Base-by-base conservation (phyloP, 2,113 vertebrate genomes). In the Neodon shergylaensis region DNA sequence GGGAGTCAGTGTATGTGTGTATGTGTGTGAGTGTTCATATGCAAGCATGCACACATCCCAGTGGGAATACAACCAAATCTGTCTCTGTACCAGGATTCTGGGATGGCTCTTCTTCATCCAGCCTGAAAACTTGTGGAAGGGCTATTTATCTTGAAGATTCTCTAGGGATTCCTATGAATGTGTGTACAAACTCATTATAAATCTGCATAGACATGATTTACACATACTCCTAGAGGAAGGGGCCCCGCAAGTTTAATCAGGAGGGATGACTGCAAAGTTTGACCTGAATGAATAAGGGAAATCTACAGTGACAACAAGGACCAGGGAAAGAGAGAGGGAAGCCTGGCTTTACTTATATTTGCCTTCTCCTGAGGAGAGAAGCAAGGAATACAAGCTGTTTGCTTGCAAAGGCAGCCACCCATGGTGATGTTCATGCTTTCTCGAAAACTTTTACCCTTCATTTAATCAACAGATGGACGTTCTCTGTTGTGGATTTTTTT, bases 381-480 rank as follows among this genome's bases (percentile, higher is more conserved):
- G 79, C 36, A 24, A 22, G 73, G 47, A 85, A 36, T 26, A 24
- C 76, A 21, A 3, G 52, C 95, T 82, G 76, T 74, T 77, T 47
- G 79, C 87, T 85, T 70, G 93, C 72, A 72, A 39, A 90, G 54
- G 70, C 94, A 97, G 84, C 88, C 93, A 77, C 61, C 87, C 95
- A 84, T 87, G 79, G 68, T 3, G 14, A 85, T 28, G 88, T 76
- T 94, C 70, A 54, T 90, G 95, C 95, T 96, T 93, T 89, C 95
- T 94, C 3, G 47, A 98, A 98, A 97, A 98, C 96, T 98, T 98
- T 98, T 97, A 98, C 98, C 98, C 97, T 98, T 98, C 97, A 97
- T 98, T 98, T 97, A 96, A 98, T 98, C 98, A 98, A 98, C 98
- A 98, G 98, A 98, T 98, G 98, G 98, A 98, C 89, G 1, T 76